Conservation (phyloP, 2,113 vertebrate genomes). For the Ctenodactylus gundi region DNA sequence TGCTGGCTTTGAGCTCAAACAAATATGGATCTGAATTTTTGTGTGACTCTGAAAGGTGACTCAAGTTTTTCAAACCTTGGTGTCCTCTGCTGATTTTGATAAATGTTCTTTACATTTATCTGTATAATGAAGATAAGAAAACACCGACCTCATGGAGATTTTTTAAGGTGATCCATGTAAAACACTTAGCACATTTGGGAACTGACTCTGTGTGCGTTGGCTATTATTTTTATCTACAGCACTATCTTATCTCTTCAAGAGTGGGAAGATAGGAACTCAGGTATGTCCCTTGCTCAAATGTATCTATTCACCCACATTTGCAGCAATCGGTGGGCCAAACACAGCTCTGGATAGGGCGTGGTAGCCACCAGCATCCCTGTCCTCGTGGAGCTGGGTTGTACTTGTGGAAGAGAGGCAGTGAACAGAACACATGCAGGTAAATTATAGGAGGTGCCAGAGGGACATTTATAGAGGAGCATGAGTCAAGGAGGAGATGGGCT, state of each 20-base stretch:
- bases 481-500: neutral
- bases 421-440: neutral
- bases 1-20: neutral
- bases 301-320: neutral
- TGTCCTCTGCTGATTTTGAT: neutral
- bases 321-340: neutral
- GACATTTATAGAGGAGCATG: neutral
- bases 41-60: neutral
- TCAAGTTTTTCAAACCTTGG: neutral
- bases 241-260: neutral
- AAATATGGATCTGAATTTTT: neutral
- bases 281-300: neutral
- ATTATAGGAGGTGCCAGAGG: too few species aligned
- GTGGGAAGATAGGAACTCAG: neutral
- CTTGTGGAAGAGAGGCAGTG: neutral
- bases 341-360: neutral
- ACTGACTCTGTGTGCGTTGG: neutral
- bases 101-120: neutral
- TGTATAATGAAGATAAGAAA: neutral
- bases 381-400: fast-evolving
- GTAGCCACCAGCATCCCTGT: neutral
- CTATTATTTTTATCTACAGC: neutral
- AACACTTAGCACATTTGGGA: neutral
- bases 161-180: neutral
- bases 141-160: neutral